Percentiles rank a stretch among this genome's conserved stretches.
These are phyloP conservation scores for Lottia scabra DNA, from an alignment of 2,888 invertebrate genomes.

Conservation along the genomic window DNA sequence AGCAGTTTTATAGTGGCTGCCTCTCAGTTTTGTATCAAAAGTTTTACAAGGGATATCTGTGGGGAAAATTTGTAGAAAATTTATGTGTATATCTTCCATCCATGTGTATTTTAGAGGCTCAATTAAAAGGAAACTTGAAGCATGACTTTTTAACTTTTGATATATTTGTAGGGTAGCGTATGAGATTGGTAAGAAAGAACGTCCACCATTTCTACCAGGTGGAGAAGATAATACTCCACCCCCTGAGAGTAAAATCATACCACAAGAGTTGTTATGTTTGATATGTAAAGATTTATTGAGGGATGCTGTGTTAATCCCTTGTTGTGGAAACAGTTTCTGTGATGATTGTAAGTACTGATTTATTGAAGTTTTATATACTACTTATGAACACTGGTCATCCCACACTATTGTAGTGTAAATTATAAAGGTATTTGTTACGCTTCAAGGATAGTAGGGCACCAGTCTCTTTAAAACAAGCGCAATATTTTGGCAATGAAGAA, in stretches of 20 bases:
- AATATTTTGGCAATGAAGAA: too few species aligned
- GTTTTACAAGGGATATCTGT: too few species aligned
- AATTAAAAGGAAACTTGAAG: too few species aligned
- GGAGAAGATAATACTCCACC: constrained; percentile 52
- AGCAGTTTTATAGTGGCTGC: too few species aligned
- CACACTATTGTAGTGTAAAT: background rate
- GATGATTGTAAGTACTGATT: constrained; percentile 86
- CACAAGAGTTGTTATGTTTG: constrained; percentile 90
- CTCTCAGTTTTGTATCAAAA: too few species aligned
- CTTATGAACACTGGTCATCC: background rate
- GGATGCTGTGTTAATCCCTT: constrained; percentile 97
- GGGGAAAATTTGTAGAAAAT: too few species aligned
- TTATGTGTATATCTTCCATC: too few species aligned
- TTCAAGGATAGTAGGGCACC: too few species aligned
- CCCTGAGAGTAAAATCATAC: constrained; percentile 73
- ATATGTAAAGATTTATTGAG: constrained; percentile 92
- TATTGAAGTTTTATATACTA: background rate
- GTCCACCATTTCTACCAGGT: constrained; percentile 76
- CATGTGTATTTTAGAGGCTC: too few species aligned
- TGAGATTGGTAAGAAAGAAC: constrained; percentile 79
- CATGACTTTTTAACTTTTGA: too few species aligned
- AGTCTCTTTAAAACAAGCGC: too few species aligned
- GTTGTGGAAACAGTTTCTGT: constrained; percentile 98
- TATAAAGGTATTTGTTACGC: too few species aligned
- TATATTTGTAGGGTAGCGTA: constrained; percentile 79